Percentiles rank a stretch among this genome's conserved stretches.
Evolutionary conservation across 2,888 invertebrate species (phyloP).

Genomic region (Tribolium freemani): DNA sequence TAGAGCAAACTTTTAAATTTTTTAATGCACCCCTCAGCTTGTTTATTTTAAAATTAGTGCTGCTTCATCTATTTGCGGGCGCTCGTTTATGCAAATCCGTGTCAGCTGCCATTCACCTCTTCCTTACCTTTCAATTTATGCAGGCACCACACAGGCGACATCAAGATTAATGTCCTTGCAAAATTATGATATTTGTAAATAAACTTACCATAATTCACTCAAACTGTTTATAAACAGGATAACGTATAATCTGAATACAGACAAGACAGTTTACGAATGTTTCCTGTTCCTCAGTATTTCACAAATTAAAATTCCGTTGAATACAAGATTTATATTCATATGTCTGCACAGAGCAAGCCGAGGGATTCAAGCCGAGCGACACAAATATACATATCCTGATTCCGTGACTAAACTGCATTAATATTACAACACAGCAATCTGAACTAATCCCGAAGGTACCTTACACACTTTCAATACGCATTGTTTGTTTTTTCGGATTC

Average conservation of each 20-base stretch:
- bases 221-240: slow-evolving; percentile 43
- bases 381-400: slow-evolving; percentile 50
- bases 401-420: slow-evolving; percentile 53
- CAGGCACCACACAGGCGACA: not conserved
- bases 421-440: slow-evolving; percentile 45
- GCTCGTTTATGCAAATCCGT: not conserved
- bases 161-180: slow-evolving; percentile 15
- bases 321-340: slow-evolving; percentile 50
- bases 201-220: slow-evolving; percentile 33
- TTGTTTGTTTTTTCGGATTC: not conserved
- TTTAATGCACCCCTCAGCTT: not conserved
- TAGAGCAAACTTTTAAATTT: not conserved
- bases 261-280: slow-evolving; percentile 46
- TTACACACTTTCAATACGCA: not conserved
- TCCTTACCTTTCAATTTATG: slow-evolving; percentile 11
- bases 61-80: not conserved
- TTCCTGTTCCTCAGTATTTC: slow-evolving; percentile 44
- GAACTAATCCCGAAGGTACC: slow-evolving; percentile 15
- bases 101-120: not conserved
- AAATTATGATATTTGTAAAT: slow-evolving; percentile 32
- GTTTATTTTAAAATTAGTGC: not conserved
- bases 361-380: slow-evolving; percentile 42
- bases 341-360: slow-evolving; percentile 40
- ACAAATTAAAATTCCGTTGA: slow-evolving; percentile 51
- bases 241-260: slow-evolving; percentile 42